Evolutionary conservation across 2,797 vertebrate species (phyloP), one percentile per base, ranked within the genome.

Genomic region (Salarias fasciatus): DNA sequence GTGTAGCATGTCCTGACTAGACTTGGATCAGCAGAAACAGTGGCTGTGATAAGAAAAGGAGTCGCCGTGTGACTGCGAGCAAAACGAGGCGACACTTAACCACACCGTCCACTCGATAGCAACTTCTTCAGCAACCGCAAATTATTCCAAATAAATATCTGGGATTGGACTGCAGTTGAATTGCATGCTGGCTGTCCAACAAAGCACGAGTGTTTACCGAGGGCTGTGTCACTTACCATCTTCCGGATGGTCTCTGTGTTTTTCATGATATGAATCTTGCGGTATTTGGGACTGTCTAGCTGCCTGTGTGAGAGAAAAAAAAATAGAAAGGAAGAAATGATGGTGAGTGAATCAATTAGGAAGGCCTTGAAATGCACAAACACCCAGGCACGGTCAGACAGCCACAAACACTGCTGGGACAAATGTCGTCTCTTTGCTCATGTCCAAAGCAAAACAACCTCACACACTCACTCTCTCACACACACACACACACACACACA

Each of bases 241-340:
- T 24, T 99, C 97, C 0, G 84, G 65, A 87, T 95, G 96, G 50
- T 97, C 95, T 95, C 96, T 94, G 94, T 95, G 93, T 91, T 99
- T 98, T 91, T 99, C 97, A 41, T 98, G 97, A 89, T 98, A 99
- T 56, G 95, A 91, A 84, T 98, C 97, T 91, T 94, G 95, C 50
- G 84, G 87, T 46, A 94, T 90, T 87, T 95, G 97, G 79, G 92
- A 93, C 92, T 95, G 95, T 92, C 97, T 95, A 88, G 88, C 92
- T 92, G 93, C 94, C 97, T 98, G 93, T 80, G 18, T 24, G 46
- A 64, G n/a, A 64, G 28, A 71, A 37, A 63, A 56, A 42, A 57
- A 8, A 48, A 52, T 5, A 58, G 6, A 59, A 52, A 24, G 51
- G 40, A 7, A 52, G 0, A 33, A 38, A 59, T 62, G 37, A 66